These are phyloP conservation scores for Acromyrmex heyeri DNA, from an alignment of 1,140 invertebrate species.

Conservation along the genomic window DNA sequence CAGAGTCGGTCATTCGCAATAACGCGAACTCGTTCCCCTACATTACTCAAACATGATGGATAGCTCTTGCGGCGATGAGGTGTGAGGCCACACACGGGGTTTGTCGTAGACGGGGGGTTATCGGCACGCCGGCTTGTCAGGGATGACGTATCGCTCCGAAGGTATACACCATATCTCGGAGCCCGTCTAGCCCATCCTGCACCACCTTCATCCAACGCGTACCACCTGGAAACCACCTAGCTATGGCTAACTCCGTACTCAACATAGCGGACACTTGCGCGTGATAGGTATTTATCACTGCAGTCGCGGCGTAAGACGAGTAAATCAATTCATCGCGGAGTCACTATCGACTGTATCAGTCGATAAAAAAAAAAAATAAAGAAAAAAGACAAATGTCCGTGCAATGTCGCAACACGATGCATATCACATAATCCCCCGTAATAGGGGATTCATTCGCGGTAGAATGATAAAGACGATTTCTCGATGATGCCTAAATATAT, in stretches of 20 bases:
- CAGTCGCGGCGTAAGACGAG: conserved; percentile 53
- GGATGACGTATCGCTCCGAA: conserved; percentile 78
- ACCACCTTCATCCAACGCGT: conserved; percentile 45
- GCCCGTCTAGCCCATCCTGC: conserved; percentile 67
- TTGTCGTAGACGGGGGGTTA: conserved; percentile 74
- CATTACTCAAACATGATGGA: conserved; percentile 84
- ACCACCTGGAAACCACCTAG: conserved; percentile 69
- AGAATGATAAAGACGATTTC: conserved; percentile 32
- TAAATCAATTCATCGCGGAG: conserved; percentile 60
- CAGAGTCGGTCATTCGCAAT: conserved; percentile 77
- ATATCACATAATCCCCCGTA: neutral
- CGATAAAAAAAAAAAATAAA: neutral
- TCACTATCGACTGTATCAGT: neutral
- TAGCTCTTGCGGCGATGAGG: conserved; percentile 77
- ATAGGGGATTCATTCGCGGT: neutral
- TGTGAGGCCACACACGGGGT: conserved; percentile 74
- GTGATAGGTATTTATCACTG: conserved; percentile 73
- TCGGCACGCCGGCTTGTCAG: conserved; percentile 75
- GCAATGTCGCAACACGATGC: neutral
- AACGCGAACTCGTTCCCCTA: conserved; percentile 81
- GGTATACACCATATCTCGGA: conserved; percentile 64
- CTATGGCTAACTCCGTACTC: conserved; percentile 49
- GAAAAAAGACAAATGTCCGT: neutral
- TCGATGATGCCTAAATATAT: neutral
- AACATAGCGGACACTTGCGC: conserved; percentile 66